Evolutionary conservation across 1,140 invertebrate species (phyloP).

Genomic region (Polyergus mexicanus): DNA sequence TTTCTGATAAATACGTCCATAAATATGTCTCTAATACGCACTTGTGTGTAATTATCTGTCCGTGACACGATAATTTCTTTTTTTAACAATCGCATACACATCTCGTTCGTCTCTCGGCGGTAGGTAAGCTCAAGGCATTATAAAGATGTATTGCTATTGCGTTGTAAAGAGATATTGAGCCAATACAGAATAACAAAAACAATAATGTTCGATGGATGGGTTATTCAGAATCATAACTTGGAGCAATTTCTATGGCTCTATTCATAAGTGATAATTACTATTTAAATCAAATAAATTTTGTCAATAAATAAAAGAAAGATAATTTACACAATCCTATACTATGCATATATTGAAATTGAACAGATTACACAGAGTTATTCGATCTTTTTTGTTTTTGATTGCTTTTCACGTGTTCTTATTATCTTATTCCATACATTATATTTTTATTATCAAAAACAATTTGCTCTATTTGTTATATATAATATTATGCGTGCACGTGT

Average conservation of each 20-base stretch:
- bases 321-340: too few relatives aligned
- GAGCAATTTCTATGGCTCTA: neutral
- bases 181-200: neutral
- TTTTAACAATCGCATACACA: constrained; percentile 7
- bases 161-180: neutral
- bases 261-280: neutral
- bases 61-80: constrained; percentile 14
- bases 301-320: too few relatives aligned
- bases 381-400: too few relatives aligned
- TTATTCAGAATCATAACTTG: neutral
- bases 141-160: neutral
- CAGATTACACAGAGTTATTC: too few relatives aligned
- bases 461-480: too few relatives aligned
- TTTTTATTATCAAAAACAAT: too few relatives aligned
- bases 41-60: constrained; percentile 23
- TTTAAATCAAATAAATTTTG: too few relatives aligned
- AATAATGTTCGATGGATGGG: neutral
- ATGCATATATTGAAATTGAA: too few relatives aligned
- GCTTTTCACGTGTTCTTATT: too few relatives aligned
- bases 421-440: too few relatives aligned
- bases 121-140: neutral
- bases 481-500: too few relatives aligned
- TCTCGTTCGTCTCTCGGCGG: neutral
- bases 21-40: constrained; percentile 38
- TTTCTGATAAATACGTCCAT: neutral